A percentile compares a stretch with the other conserved stretches of the same genome.
phyloP scores from a whole-genome alignment of 2,888 invertebrate genomes.

The Megalurothrips usitatus region DNA sequence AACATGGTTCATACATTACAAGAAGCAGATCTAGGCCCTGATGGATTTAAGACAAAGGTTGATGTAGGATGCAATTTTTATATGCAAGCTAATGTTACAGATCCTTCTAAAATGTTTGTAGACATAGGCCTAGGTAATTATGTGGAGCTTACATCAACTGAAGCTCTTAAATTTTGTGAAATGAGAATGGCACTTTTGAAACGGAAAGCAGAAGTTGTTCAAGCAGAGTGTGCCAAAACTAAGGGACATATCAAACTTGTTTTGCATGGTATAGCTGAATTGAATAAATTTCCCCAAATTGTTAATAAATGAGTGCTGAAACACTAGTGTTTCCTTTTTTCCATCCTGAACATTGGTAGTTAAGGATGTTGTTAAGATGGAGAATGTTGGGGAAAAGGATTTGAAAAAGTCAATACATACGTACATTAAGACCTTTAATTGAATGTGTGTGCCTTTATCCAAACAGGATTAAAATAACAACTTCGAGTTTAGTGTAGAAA shows the following conservation, averaged over 20 bases:
- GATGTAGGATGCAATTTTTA: conserved; percentile 83
- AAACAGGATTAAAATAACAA: too few species aligned
- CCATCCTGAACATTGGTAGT: too few species aligned
- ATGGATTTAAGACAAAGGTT: conserved; percentile 62
- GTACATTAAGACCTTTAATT: too few species aligned
- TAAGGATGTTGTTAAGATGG: too few species aligned
- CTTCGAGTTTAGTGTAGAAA: too few species aligned
- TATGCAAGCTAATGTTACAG: conserved; percentile 67
- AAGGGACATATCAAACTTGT: conserved; percentile 76
- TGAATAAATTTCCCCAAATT: conserved; percentile 39
- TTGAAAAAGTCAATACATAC: too few species aligned
- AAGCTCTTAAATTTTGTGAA: conserved; percentile 67
- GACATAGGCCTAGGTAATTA: conserved; percentile 72
- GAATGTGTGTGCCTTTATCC: too few species aligned
- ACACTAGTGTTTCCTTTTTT: too few species aligned
- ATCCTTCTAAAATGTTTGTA: conserved; percentile 62
- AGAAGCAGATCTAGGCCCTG: conserved; percentile 52
- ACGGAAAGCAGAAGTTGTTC: conserved; percentile 57
- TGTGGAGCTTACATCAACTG: conserved; percentile 64
- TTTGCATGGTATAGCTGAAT: conserved; percentile 61
- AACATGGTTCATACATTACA: conserved; percentile 60
- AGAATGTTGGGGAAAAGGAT: too few species aligned
- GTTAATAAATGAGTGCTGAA: neutral
- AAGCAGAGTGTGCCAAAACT: conserved; percentile 62
- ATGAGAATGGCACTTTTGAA: conserved; percentile 63